These are phyloP conservation scores for Scarus forsteni DNA, from an alignment of 2,797 vertebrate genomes.

Conservation along the genomic window DNA sequence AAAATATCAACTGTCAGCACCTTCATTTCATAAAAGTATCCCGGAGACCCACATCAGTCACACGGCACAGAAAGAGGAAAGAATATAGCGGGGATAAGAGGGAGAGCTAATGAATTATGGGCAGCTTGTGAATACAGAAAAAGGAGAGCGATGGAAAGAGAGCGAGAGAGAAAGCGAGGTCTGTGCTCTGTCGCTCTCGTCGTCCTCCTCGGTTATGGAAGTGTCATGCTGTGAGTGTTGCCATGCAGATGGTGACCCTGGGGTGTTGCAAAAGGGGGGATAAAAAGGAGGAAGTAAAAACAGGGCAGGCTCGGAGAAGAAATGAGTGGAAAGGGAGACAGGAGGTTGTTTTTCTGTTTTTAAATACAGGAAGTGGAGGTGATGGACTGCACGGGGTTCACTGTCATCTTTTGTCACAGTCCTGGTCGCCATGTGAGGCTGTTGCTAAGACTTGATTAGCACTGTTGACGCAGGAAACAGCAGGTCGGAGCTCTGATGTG, in stretches of 20 bases:
- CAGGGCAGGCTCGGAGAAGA: slow-evolving; percentile 11
- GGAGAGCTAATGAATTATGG: slow-evolving; percentile 73
- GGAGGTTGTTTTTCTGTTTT: slow-evolving; percentile 3
- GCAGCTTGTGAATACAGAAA: slow-evolving; percentile 37
- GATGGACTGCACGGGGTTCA: slow-evolving; percentile 31
- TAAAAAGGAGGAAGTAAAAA: slow-evolving; percentile 13
- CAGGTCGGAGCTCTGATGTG: background rate
- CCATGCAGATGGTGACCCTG: slow-evolving; percentile 71
- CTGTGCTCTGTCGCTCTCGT: slow-evolving; percentile 37
- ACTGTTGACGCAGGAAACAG: background rate
- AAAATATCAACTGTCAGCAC: slow-evolving; percentile 48
- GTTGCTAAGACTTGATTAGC: background rate
- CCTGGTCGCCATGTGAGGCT: background rate
- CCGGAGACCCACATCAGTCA: slow-evolving; percentile 34
- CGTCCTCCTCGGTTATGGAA: slow-evolving; percentile 67
- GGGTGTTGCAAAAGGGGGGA: slow-evolving; percentile 33
- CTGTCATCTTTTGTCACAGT: slow-evolving; percentile 28
- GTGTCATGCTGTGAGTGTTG: slow-evolving; percentile 71
- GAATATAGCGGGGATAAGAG: slow-evolving; percentile 45
- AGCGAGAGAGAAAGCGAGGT: slow-evolving; percentile 26
- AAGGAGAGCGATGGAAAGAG: slow-evolving; percentile 9
- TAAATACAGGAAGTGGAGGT: slow-evolving; percentile 20
- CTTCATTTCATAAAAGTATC: slow-evolving; percentile 45
- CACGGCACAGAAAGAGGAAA: slow-evolving; percentile 32
- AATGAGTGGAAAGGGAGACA: background rate